A percentile compares a stretch with the other conserved stretches of the same genome.
Conservation (phyloP, 35 echinoderm and acorn worm genomes). For the Chiridota heheva region DNA sequence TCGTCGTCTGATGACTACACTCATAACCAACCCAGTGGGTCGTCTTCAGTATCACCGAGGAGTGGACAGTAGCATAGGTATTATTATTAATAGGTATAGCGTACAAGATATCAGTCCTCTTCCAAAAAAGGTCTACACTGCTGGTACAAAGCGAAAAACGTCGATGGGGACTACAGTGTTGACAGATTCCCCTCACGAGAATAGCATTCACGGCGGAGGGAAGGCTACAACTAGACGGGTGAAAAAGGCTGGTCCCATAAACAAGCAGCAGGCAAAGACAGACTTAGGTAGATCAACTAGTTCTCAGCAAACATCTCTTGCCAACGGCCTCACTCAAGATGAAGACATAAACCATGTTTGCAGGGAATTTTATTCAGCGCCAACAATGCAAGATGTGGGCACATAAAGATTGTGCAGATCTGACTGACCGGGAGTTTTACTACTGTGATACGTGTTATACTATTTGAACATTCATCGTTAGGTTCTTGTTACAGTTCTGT, state of each 20-base stretch:
- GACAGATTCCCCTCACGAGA: not conserved
- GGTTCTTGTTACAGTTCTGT: not conserved
- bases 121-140: not conserved
- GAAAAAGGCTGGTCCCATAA: not conserved
- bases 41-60: not conserved
- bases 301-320: too few relatives aligned
- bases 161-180: not conserved
- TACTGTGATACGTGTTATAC: not conserved
- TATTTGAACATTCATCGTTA: not conserved
- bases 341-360: not conserved
- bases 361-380: conserved; percentile 14
- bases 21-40: not conserved
- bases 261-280: conserved; percentile 4
- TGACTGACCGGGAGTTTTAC: conserved; percentile 4
- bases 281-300: not conserved
- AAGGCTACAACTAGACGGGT: not conserved
- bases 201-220: not conserved
- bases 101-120: conserved; percentile 25
- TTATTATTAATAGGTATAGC: too few relatives aligned
- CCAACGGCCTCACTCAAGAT: too few relatives aligned
- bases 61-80: not conserved
- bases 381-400: conserved; percentile 10
- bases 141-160: conserved; percentile 3
- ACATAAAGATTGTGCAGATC: conserved; percentile 10
- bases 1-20: not conserved